Evolutionary conservation across 1,140 invertebrate species (phyloP).

Genomic region (Heliconius hermathena): DNA sequence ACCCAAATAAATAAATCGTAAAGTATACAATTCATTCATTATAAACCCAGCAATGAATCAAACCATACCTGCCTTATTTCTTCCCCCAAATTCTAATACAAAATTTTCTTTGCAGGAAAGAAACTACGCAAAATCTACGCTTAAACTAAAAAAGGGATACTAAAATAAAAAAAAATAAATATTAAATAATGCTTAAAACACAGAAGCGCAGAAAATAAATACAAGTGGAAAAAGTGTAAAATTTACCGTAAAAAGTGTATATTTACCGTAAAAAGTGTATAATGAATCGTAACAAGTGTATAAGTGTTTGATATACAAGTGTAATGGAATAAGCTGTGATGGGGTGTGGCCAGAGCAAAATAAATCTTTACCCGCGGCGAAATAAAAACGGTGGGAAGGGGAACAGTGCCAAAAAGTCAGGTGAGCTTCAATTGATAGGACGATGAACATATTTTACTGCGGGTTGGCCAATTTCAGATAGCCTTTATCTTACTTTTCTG

Average conservation of each 20-base stretch:
- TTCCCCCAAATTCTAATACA: constrained; percentile 6
- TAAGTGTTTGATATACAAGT: constrained; percentile 3
- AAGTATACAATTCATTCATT: constrained; percentile 9
- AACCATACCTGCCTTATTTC: neutral
- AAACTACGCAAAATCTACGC: constrained; percentile 30
- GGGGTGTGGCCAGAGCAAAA: constrained; percentile 82
- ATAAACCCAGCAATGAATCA: neutral
- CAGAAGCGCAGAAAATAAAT: constrained; percentile 13
- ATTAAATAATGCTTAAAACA: neutral
- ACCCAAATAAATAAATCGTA: neutral
- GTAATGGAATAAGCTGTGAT: constrained; percentile 52
- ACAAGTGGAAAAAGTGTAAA: constrained; percentile 26
- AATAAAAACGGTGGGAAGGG: constrained; percentile 80
- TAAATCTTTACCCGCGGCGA: constrained; percentile 78
- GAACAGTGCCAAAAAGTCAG: constrained; percentile 79
- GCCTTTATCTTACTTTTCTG: neutral
- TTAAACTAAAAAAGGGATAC: constrained; percentile 26
- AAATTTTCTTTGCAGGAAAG: constrained; percentile 39
- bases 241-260: constrained; percentile 19
- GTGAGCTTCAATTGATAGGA: constrained; percentile 43
- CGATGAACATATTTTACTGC: neutral
- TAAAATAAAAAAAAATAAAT: constrained; percentile 16
- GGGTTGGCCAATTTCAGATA: neutral
- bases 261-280: constrained; percentile 3
- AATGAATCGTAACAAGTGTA: constrained; percentile 43